Evolutionary conservation across 2,797 vertebrate genomes (phyloP).

Genomic region (Leuciscus waleckii): DNA sequence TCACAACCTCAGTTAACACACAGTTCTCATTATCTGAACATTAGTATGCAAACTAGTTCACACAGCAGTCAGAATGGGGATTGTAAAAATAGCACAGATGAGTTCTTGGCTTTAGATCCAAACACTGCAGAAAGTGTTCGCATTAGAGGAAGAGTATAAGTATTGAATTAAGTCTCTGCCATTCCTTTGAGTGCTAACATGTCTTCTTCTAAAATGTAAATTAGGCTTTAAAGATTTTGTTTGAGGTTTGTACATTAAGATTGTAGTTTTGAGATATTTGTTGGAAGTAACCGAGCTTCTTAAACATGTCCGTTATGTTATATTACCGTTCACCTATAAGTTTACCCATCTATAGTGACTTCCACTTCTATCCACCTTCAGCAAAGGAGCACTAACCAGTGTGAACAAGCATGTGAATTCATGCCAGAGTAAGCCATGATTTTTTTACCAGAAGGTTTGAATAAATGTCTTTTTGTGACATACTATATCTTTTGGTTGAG

Average conservation of each 20-base stretch:
- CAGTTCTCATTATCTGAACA: constrained; percentile 21
- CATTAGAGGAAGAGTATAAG: background rate
- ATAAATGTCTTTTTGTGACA: background rate
- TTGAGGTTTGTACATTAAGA: background rate
- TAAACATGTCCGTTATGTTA: background rate
- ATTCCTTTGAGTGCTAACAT: background rate
- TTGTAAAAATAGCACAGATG: constrained; percentile 21
- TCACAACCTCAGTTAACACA: background rate
- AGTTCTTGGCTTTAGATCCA: constrained; percentile 5
- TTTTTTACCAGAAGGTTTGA: background rate
- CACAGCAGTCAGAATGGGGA: constrained; percentile 1
- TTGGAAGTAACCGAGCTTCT: background rate
- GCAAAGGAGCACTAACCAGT: background rate
- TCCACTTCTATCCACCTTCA: background rate
- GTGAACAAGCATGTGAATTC: background rate
- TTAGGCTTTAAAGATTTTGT: background rate
- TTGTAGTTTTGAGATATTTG: background rate
- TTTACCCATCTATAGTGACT: no score
- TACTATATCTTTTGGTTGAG: background rate
- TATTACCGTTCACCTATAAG: no score
- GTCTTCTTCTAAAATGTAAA: background rate
- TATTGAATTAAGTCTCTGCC: background rate
- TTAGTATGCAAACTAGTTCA: constrained; percentile 33
- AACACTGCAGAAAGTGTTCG: background rate
- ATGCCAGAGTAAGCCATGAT: background rate